Evolutionary conservation across 1,140 invertebrate species (phyloP).

Genomic region (Phenacoccus solenopsis): DNA sequence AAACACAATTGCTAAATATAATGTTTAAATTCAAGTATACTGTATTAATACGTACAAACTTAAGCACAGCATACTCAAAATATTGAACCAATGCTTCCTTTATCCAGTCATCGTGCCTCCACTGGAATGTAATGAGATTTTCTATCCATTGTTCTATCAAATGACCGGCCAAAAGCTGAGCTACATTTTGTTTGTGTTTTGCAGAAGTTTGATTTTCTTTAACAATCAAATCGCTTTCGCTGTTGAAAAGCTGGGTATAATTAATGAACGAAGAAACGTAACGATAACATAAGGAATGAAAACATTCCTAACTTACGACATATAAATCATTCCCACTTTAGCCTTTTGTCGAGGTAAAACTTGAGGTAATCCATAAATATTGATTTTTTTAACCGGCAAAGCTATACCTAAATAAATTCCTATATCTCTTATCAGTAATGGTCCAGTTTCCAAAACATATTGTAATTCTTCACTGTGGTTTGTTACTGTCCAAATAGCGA

Average conservation of each 20-base stretch:
- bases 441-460: neutral
- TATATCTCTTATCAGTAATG: neutral
- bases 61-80: neutral
- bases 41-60: neutral
- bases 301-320: conserved; percentile 1
- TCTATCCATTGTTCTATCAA: conserved; percentile 7
- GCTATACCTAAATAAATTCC: neutral
- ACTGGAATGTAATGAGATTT: neutral
- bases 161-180: neutral
- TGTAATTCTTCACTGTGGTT: neutral
- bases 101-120: neutral
- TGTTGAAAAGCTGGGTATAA: neutral
- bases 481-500: neutral
- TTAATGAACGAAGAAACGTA: neutral
- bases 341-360: neutral
- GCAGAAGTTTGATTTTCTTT: neutral
- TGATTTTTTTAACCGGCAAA: neutral
- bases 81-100: neutral
- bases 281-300: neutral
- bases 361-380: neutral
- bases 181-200: neutral
- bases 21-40: neutral
- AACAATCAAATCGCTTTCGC: neutral
- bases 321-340: conserved; percentile 11
- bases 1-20: neutral